Base-by-base conservation (phyloP, 2,888 invertebrate species). In the Euplagia quadripunctaria region DNA sequence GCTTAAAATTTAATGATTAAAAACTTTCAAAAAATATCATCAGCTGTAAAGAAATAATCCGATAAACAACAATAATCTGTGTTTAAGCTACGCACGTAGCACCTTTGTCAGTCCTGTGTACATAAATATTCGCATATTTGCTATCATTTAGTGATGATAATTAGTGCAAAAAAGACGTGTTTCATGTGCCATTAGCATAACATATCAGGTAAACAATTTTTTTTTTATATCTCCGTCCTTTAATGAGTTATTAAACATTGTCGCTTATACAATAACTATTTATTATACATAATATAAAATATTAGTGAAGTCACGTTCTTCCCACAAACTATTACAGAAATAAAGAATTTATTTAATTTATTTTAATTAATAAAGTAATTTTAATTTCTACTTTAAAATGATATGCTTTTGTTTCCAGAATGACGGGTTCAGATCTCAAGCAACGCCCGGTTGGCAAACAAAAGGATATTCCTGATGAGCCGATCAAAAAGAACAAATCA, bases 131-230 rank as follows among this genome's bases (percentile, higher is more conserved):
- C 70, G 79, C 77, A 73, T 64, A 66, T 75, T 69, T 61, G 70
- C 68, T 14, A 83, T 85, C 90, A 91, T 86, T 91, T 82, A 80
- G 76, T 79, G 77, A 79, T 82, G 75, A 81, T 87, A 85, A 85
- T 87, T 86, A 85, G 83, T 84, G 79, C 75, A 75, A 82, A 85
- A 85, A 84, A 83, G 90, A 89, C 92, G 92, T 88, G 84, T 78
- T 81, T 79, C 72, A 81, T 79, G 76, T 77, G 74, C 71, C 72
- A 70, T 66, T 75, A 71, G 75, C 76, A 72, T 61, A 70, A 78
- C 73, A 70, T 73, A 70, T 64, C 70, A 83, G 80, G 7, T 65
- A 16, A 20, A 43, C 63, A 14, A 63, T 49, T 41, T n/a, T n/a
- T n/a, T n/a, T 63, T 49, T 68, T 31, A 58, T 68, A 64, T 64